A percentile compares a stretch with the other conserved stretches of the same genome.
phyloP scores from a whole-genome alignment of 2,797 vertebrate species.

The Pantherophis vulpinus region DNA sequence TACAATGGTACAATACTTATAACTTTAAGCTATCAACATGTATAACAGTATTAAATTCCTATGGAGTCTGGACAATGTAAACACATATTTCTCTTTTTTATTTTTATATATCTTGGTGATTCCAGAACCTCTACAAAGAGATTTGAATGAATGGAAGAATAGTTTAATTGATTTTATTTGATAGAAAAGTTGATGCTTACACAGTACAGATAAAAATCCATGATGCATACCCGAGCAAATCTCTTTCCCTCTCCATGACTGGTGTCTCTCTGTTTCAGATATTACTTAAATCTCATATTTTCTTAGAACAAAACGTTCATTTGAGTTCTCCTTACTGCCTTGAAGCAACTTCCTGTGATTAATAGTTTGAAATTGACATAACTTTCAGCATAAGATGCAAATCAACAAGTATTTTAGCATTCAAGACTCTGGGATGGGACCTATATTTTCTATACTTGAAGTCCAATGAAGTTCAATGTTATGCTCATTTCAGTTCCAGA shows the following conservation, averaged over 20 bases:
- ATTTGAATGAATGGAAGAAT: background rate
- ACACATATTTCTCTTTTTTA: background rate
- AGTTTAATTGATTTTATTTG: background rate
- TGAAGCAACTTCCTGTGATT: conserved; percentile 20
- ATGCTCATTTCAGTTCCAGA: background rate
- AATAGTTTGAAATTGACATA: conserved; percentile 41
- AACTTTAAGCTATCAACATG: background rate
- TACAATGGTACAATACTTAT: background rate
- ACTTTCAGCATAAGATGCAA: conserved; percentile 52
- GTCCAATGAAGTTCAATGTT: background rate
- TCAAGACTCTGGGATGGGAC: conserved; percentile 16
- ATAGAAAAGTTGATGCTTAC: too few species aligned
- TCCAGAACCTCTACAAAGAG: background rate
- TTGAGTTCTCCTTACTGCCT: background rate
- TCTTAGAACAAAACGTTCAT: background rate
- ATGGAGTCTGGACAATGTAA: background rate
- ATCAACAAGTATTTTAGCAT: conserved; percentile 45
- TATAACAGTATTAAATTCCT: background rate
- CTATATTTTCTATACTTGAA: conserved; percentile 18
- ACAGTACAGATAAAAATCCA: background rate
- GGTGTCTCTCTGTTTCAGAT: background rate
- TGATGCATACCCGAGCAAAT: background rate
- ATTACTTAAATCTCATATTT: background rate
- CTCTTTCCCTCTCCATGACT: background rate
- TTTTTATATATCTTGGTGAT: background rate